These are phyloP conservation scores for Ormyrus nitidulus DNA, from an alignment of 2,888 invertebrate genomes.

Conservation along the genomic window DNA sequence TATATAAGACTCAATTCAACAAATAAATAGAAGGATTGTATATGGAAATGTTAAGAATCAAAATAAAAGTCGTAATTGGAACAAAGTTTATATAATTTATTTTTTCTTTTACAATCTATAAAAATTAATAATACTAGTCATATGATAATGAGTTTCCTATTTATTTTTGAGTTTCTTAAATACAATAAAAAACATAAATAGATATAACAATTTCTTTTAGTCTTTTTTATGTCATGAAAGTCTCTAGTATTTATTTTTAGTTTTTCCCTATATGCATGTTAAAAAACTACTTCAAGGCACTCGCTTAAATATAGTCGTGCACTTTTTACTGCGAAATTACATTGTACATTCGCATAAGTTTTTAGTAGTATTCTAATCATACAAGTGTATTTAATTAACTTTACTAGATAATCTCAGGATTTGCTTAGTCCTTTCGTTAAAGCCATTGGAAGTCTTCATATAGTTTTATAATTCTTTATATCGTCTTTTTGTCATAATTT, in stretches of 20 bases:
- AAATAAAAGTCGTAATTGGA: conserved; percentile 30
- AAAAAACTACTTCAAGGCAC: conserved; percentile 42
- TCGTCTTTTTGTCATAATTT: conserved; percentile 57
- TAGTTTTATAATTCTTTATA: conserved; percentile 31
- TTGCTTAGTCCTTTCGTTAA: conserved; percentile 23
- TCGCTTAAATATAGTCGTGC: conserved; percentile 43
- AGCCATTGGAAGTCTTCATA: conserved; percentile 44
- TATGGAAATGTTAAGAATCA: background rate
- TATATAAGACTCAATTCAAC: no score
- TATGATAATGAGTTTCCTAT: conserved; percentile 41
- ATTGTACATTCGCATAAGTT: conserved; percentile 39
- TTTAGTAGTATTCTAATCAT: conserved; percentile 35
- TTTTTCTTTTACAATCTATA: conserved; percentile 52
- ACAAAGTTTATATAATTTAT: conserved; percentile 56
- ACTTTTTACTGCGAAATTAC: conserved; percentile 26
- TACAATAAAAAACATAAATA: conserved; percentile 53
- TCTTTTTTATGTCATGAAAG: conserved; percentile 48
- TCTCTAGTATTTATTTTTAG: conserved; percentile 31
- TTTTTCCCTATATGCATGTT: conserved; percentile 29
- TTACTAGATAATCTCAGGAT: conserved; percentile 40
- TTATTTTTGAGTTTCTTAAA: conserved; percentile 43
- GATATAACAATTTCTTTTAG: conserved; percentile 49
- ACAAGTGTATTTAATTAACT: conserved; percentile 25
- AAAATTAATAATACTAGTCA: conserved; percentile 57
- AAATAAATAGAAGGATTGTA: no score